A percentile compares a stretch with the other conserved stretches of the same genome.
phyloP scores from a whole-genome alignment of 2,797 vertebrate species.

The Rhincodon typus region DNA sequence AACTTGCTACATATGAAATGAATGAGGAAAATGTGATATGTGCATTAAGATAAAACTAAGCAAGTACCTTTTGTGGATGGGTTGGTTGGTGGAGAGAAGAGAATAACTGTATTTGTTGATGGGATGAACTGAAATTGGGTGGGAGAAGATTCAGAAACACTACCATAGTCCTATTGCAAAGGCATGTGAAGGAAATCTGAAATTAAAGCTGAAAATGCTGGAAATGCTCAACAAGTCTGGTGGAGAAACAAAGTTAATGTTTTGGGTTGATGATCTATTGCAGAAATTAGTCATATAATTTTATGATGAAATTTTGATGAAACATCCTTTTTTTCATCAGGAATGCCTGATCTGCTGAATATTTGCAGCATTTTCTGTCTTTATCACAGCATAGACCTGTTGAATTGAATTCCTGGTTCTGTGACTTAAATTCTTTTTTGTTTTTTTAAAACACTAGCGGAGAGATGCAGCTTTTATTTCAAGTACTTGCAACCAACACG shows the following conservation, averaged over 20 bases:
- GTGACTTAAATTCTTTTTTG: not conserved
- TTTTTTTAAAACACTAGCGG: too few relatives aligned
- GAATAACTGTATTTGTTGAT: not conserved
- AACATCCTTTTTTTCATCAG: not conserved
- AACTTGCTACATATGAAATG: not conserved
- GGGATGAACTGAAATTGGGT: not conserved
- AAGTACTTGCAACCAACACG: not conserved
- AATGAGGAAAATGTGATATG: not conserved
- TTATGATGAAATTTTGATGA: too few relatives aligned
- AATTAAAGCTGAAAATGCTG: not conserved
- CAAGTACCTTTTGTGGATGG: too few relatives aligned
- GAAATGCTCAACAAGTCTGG: not conserved
- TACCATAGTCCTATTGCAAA: not conserved
- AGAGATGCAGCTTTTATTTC: not conserved
- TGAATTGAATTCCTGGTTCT: not conserved
- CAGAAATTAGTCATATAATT: not conserved
- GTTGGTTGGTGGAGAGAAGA: not conserved
- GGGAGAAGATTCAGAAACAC: not conserved
- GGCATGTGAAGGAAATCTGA: not conserved
- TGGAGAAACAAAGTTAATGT: not conserved
- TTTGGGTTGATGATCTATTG: not conserved
- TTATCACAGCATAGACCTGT: not conserved
- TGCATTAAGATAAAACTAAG: not conserved
- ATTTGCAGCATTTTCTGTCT: not conserved
- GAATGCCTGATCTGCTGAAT: not conserved